Percentiles rank a stretch among this genome's conserved stretches.
Conservation (phyloP, 2,797 vertebrate species). For the Buceros bicornis region DNA sequence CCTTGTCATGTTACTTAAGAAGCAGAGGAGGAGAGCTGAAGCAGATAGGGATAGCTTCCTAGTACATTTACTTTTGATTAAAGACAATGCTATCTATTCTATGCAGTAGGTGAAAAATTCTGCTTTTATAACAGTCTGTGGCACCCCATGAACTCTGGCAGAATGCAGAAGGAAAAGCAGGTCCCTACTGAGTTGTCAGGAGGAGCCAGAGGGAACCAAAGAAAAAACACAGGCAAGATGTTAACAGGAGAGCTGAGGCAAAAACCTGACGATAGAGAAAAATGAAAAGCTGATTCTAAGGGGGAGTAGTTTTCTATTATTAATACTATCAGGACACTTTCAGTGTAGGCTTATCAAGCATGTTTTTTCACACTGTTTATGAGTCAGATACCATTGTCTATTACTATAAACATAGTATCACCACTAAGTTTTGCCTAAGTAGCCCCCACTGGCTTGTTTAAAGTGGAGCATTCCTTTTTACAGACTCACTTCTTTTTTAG, state of each 20-base stretch:
- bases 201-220: neutral
- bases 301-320: neutral
- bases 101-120: neutral
- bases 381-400: neutral
- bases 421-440: conserved; percentile 44
- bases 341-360: neutral
- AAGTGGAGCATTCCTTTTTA: conserved; percentile 53
- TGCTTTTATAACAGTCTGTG: neutral
- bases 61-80: conserved; percentile 5
- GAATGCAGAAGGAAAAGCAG: conserved; percentile 23
- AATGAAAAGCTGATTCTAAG: conserved; percentile 9
- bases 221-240: neutral
- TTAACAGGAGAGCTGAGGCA: neutral
- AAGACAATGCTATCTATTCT: conserved; percentile 5
- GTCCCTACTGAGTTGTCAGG: neutral
- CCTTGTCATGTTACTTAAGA: neutral
- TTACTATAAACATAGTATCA: neutral
- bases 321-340: neutral
- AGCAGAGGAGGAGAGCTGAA: neutral
- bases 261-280: neutral
- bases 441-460: conserved; percentile 43
- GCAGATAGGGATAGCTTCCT: neutral
- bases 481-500: conserved; percentile 31
- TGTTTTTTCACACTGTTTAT: neutral
- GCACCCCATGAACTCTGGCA: conserved; percentile 45